Conservation (phyloP, 2,888 invertebrate species). For the Idaea straminata region DNA sequence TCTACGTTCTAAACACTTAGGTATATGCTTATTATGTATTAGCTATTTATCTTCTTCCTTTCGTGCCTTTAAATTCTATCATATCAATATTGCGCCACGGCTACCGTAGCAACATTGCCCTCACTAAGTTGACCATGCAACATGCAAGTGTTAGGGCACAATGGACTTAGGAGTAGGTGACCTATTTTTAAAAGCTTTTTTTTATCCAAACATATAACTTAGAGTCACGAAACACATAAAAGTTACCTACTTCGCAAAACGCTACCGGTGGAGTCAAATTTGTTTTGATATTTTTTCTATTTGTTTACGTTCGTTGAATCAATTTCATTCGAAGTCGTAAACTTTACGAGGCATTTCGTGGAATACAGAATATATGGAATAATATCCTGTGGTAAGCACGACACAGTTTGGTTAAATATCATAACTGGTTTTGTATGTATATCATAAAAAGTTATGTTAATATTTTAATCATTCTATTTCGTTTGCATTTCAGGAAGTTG, state of each 20-base stretch:
- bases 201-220: no score
- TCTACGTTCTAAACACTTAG: no score
- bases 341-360: conserved; percentile 22
- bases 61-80: no score
- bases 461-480: not conserved
- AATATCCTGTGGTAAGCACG: conserved; percentile 13
- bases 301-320: conserved; percentile 20
- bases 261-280: conserved; percentile 2
- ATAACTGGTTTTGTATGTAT: not conserved
- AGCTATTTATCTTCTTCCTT: no score
- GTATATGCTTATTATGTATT: no score
- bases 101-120: no score
- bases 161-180: no score
- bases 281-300: conserved; percentile 22
- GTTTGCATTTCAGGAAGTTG: not conserved
- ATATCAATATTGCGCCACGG: no score
- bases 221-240: no score
- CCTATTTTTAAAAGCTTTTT: no score
- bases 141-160: no score
- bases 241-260: not conserved
- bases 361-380: conserved; percentile 23
- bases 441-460: not conserved
- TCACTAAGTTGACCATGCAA: no score
- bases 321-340: conserved; percentile 23
- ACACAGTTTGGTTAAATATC: not conserved